phyloP scores from a whole-genome alignment of 1,140 invertebrate genomes.

The Ips typographus region DNA sequence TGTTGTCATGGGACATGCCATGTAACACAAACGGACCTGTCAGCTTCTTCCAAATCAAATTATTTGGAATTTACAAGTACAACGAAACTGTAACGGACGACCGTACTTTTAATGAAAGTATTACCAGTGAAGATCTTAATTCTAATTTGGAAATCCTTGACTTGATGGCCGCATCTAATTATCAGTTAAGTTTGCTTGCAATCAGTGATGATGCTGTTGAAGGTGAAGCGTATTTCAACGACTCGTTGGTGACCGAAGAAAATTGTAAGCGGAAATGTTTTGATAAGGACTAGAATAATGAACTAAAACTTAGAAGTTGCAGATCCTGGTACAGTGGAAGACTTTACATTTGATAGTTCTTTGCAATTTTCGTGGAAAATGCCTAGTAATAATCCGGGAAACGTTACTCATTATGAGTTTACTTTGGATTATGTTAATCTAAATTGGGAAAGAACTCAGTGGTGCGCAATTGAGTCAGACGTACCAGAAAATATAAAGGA shows the following conservation, averaged over 20 bases:
- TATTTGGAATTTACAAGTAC: constrained; percentile 9
- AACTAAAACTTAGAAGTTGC: too few relatives aligned
- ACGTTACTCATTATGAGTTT: constrained; percentile 30
- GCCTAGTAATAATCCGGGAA: constrained; percentile 32
- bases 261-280: constrained; percentile 1
- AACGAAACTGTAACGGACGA: not conserved
- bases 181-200: not conserved
- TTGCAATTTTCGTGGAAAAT: constrained; percentile 17
- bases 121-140: too few relatives aligned
- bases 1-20: constrained; percentile 26
- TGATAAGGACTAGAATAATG: too few relatives aligned
- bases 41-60: constrained; percentile 6
- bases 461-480: not conserved
- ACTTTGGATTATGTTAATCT: constrained; percentile 13
- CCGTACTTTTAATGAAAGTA: not conserved
- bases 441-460: constrained; percentile 16
- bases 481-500: not conserved
- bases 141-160: too few relatives aligned
- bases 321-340: too few relatives aligned
- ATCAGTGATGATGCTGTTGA: not conserved
- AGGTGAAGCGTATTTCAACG: not conserved
- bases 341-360: too few relatives aligned
- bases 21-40: constrained; percentile 34
- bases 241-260: not conserved
- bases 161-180: constrained; percentile 12